Percentiles rank a stretch among this genome's conserved stretches.
Evolutionary conservation across 2,888 invertebrate species (phyloP).

Genomic region (Thymelicus acteon): DNA sequence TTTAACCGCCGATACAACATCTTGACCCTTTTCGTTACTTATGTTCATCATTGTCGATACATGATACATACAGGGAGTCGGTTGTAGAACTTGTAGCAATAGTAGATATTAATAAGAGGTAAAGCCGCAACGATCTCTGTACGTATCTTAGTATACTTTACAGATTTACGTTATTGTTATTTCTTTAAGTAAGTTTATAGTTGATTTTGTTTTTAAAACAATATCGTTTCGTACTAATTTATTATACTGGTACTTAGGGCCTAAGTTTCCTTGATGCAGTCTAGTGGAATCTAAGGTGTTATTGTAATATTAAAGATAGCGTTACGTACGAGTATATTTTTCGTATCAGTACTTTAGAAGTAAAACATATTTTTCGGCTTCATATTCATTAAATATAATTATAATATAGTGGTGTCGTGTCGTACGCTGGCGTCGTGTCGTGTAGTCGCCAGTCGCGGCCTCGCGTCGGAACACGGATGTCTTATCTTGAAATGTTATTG

Average conservation of each 20-base stretch:
- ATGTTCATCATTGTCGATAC: slow-evolving; percentile 52
- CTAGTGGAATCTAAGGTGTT: slow-evolving; percentile 52
- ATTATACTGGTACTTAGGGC: slow-evolving; percentile 74
- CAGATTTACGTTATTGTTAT: slow-evolving; percentile 55
- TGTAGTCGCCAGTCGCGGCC: neutral
- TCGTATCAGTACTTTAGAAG: slow-evolving; percentile 57
- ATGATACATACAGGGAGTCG: slow-evolving; percentile 56
- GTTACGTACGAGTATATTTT: slow-evolving; percentile 34
- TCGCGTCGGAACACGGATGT: slow-evolving; percentile 49
- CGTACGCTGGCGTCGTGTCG: no score
- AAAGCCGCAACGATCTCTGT: slow-evolving; percentile 42
- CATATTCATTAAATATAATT: slow-evolving; percentile 64
- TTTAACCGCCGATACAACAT: slow-evolving; percentile 40
- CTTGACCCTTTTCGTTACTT: slow-evolving; percentile 46
- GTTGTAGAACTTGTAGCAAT: slow-evolving; percentile 52
- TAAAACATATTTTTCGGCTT: slow-evolving; percentile 74
- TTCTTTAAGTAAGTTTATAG: slow-evolving; percentile 50
- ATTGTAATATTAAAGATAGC: slow-evolving; percentile 26
- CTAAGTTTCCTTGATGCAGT: slow-evolving; percentile 51
- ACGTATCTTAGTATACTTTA: slow-evolving; percentile 48
- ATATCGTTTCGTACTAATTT: slow-evolving; percentile 55
- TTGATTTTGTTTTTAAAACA: slow-evolving; percentile 52
- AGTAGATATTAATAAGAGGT: slow-evolving; percentile 44
- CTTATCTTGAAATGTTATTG: slow-evolving; percentile 62
- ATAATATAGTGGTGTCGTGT: slow-evolving; percentile 45